Evolutionary conservation across 2,888 invertebrate genomes (phyloP), one percentile per base, ranked within the genome.

Genomic region (Mylabris sibirica): DNA sequence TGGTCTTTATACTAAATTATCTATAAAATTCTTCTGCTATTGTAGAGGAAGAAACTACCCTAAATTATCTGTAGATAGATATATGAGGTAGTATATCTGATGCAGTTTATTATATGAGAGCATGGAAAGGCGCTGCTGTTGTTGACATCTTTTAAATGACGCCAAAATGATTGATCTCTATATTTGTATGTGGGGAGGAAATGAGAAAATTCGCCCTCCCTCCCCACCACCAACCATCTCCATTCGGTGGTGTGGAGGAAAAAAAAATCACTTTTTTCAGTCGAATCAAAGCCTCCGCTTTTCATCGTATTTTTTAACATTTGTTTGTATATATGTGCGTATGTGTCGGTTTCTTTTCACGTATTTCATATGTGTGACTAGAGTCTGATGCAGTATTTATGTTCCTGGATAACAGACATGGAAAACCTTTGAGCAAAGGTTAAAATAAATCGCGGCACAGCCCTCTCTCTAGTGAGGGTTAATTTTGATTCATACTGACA

Each of bases 401-500:
- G 69, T 69, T 69, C 57, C 60, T 24, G 38, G 59, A 57, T 59
- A 61, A 66, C 68, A 59, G 69, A 74, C 71, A 72, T 65, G 73
- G 59, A 70, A 72, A 70, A 65, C 68, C 74, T 74, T 74, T 68
- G 74, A 72, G 70, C 68, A 68, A 68, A 67, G 71, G 67, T 71
- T 70, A 71, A 67, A 68, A 62, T 66, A 69, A 68, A 72, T 68
- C 70, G 68, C 65, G 71, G 67, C 30, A 30, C 4, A 8, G 30
- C 30, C 30, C 65, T 66, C 68, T 20, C 65, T 66, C 68, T 20
- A 49, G 9, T 20, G 49, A 49, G 20, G 72, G 66, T 71, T 74
- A 74, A 74, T 74, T 74, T 74, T 74, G 74, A 74, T 72, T 71
- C 72, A 74, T 72, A 72, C 69, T 59, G 68, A 68, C 68, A 68